Evolutionary conservation across 2,797 vertebrate species (phyloP).

Genomic region (Masticophis lateralis): DNA sequence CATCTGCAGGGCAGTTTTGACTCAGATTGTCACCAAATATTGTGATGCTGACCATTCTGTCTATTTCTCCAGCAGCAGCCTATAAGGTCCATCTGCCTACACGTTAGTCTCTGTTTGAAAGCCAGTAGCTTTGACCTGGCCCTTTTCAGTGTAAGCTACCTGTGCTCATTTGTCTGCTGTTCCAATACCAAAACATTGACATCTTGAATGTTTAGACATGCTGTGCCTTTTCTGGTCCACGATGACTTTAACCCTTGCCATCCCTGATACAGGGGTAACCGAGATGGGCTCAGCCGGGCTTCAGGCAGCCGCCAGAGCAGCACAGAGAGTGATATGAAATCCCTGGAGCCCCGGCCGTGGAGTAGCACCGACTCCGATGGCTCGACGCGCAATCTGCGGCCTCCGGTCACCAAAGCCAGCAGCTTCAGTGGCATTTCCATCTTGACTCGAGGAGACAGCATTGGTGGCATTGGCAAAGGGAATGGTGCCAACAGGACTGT

Average conservation of each 20-base stretch:
- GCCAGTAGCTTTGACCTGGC: not conserved
- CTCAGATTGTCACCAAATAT: not conserved
- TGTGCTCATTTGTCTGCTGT: constrained; percentile 18
- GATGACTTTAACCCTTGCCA: constrained; percentile 44
- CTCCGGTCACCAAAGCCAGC: constrained; percentile 97
- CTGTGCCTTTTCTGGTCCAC: not conserved
- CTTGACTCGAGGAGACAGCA: constrained; percentile 92
- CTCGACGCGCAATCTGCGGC: constrained; percentile 87
- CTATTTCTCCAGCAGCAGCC: not conserved
- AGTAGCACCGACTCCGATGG: constrained; percentile 98
- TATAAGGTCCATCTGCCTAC: not conserved
- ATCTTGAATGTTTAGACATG: not conserved
- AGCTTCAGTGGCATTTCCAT: constrained; percentile 99
- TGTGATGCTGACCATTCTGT: not conserved
- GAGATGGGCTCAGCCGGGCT: constrained; percentile 87
- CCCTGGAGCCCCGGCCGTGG: constrained; percentile 96
- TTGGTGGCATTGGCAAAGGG: constrained; percentile 84
- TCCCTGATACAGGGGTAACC: constrained; percentile 81
- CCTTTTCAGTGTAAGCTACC: constrained; percentile 14
- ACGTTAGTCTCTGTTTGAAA: not conserved
- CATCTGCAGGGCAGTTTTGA: not conserved
- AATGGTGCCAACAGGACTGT: constrained; percentile 69
- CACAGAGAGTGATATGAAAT: constrained; percentile 95
- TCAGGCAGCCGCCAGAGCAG: constrained; percentile 98
- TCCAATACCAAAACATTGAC: not conserved